Conservation (phyloP, 1,140 invertebrate genomes). For the Diachasma alloeum region DNA sequence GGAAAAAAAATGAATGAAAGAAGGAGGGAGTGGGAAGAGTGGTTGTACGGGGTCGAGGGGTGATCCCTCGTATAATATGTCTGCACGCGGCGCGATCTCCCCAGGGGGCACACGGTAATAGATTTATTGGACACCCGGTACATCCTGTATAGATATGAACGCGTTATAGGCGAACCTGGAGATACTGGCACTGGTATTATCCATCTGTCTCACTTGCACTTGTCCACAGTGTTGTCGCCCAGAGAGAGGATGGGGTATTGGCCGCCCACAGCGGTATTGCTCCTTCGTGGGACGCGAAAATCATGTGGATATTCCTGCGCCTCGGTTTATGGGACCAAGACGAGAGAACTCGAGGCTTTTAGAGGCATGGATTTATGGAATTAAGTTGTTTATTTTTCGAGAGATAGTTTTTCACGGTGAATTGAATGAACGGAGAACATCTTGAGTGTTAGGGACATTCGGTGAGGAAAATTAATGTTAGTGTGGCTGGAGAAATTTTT, state of each 20-base stretch:
- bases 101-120: constrained; percentile 52
- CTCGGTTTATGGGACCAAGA: neutral
- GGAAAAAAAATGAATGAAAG: neutral
- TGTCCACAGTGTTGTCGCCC: neutral
- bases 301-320: neutral
- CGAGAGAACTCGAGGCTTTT: neutral
- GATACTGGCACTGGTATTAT: constrained; percentile 4
- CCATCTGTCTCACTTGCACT: constrained; percentile 11
- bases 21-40: constrained; percentile 29
- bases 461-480: no score
- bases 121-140: constrained; percentile 63
- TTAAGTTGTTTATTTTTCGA: neutral
- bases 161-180: constrained; percentile 18
- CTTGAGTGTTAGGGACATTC: no score
- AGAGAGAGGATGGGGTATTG: neutral
- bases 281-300: neutral
- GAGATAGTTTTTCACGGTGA: no score
- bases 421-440: no score
- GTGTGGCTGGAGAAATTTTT: no score
- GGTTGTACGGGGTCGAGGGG: constrained; percentile 20
- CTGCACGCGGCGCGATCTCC: constrained; percentile 32
- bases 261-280: neutral
- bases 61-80: constrained; percentile 23
- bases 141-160: constrained; percentile 56
- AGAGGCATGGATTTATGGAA: neutral